phyloP scores from a whole-genome alignment of 2,797 vertebrate genomes.

The Rhynchonycteris naso region DNA sequence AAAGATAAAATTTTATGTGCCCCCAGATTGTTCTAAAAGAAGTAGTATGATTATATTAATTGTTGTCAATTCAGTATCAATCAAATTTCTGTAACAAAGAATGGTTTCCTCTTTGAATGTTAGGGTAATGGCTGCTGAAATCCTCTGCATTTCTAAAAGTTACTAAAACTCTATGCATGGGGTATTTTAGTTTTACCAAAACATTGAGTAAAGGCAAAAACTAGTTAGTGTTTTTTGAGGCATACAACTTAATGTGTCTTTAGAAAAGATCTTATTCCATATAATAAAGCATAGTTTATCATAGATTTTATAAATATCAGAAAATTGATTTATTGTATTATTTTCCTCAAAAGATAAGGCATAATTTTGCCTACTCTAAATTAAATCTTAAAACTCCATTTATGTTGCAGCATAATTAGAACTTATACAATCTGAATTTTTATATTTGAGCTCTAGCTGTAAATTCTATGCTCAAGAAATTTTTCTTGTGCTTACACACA shows the following conservation, averaged over 20 bases:
- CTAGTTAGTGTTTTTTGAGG: background rate
- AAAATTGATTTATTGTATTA: background rate
- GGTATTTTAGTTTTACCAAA: background rate
- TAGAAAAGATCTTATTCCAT: background rate
- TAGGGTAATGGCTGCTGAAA: slow-evolving; percentile 37
- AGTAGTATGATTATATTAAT: slow-evolving; percentile 72
- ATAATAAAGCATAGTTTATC: background rate
- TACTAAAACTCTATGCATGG: slow-evolving; percentile 54
- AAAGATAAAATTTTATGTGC: slow-evolving; percentile 75
- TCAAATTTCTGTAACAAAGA: slow-evolving; percentile 71
- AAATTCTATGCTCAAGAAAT: background rate
- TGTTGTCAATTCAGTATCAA: slow-evolving; percentile 62
- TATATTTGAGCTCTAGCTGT: background rate
- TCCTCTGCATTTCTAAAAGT: slow-evolving; percentile 49
- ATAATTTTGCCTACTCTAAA: background rate
- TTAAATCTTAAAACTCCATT: background rate
- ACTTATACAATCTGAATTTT: background rate
- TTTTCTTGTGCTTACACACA: background rate
- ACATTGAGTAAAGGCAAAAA: slow-evolving; percentile 42
- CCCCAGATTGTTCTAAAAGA: slow-evolving; percentile 65
- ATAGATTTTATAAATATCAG: background rate
- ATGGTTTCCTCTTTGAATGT: slow-evolving; percentile 35
- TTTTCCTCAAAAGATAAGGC: background rate
- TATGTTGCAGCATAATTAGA: background rate
- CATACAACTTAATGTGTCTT: background rate